Conservation (phyloP, 2,888 invertebrate species). For the Apantesis nais region DNA sequence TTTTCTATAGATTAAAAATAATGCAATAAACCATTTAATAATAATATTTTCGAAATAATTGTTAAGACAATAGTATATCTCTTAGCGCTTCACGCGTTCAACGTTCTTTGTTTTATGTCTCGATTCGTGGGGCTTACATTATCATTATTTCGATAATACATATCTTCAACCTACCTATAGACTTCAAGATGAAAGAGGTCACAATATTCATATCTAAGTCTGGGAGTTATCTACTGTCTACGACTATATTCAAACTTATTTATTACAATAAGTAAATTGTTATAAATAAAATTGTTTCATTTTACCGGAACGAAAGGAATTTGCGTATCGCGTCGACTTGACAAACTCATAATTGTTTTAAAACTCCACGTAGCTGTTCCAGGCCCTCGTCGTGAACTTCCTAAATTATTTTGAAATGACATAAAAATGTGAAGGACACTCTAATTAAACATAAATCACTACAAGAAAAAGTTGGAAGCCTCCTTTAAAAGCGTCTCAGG, state of each 20-base stretch:
- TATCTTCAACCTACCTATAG: conserved; percentile 59
- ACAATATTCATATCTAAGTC: conserved; percentile 51
- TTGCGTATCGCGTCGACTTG: conserved; percentile 48
- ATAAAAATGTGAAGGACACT: conserved; percentile 71
- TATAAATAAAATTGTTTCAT: conserved; percentile 36
- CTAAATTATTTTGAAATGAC: conserved; percentile 64
- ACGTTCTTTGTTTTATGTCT: neutral
- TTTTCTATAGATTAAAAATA: neutral
- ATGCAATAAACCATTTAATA: neutral
- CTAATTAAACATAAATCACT: conserved; percentile 81
- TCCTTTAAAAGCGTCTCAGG: conserved; percentile 66
- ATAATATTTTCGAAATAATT: neutral
- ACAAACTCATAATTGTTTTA: conserved; percentile 61
- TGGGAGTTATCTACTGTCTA: neutral
- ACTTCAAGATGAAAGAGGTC: conserved; percentile 60
- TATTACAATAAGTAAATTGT: conserved; percentile 30
- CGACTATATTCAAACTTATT: neutral
- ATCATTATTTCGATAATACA: conserved; percentile 45
- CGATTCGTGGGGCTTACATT: neutral
- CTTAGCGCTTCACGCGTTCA: neutral
- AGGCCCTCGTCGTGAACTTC: conserved; percentile 57
- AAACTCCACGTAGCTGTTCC: conserved; percentile 53
- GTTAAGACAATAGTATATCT: neutral
- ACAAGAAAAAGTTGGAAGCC: conserved; percentile 66
- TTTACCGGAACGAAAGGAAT: conserved; percentile 38